Evolutionary conservation across 2,888 invertebrate species (phyloP).

Genomic region (Meghimatium bilineatum): DNA sequence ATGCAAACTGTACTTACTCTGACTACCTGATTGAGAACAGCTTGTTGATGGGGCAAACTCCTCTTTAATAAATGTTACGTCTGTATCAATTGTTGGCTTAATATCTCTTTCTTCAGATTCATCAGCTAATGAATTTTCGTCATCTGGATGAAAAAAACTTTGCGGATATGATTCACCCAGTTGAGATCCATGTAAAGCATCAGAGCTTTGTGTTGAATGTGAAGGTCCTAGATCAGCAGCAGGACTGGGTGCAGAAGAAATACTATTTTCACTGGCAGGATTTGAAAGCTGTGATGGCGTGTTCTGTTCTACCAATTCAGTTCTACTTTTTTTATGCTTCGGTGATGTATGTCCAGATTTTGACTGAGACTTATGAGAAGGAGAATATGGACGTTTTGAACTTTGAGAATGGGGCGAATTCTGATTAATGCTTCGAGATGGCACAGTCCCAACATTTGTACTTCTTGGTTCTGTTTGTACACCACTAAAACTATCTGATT

Average conservation of each 20-base stretch:
- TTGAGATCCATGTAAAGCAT: slow-evolving; percentile 6
- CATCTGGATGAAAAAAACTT: slow-evolving; percentile 34
- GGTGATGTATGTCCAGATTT: slow-evolving; percentile 37
- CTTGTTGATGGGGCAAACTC: slow-evolving; percentile 45
- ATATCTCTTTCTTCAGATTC: slow-evolving; percentile 43
- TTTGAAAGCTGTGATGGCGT: slow-evolving; percentile 30
- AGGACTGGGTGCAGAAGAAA: slow-evolving; percentile 42
- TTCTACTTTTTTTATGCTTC: slow-evolving; percentile 35
- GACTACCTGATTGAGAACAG: slow-evolving; percentile 42
- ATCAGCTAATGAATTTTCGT: slow-evolving; percentile 38
- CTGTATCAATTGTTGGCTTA: slow-evolving; percentile 47
- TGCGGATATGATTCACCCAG: slow-evolving; percentile 40
- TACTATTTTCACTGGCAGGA: slow-evolving; percentile 40
- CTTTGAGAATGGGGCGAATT: slow-evolving; percentile 29
- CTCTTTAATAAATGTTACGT: slow-evolving; percentile 49
- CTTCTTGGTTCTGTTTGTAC: slow-evolving; percentile 38
- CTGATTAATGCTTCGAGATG: slow-evolving; percentile 3
- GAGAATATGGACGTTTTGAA: slow-evolving; percentile 42
- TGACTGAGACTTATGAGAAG: slow-evolving; percentile 29
- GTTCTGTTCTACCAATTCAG: slow-evolving; percentile 32
- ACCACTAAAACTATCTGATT: neutral
- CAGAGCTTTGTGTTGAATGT: slow-evolving; percentile 24
- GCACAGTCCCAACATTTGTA: slow-evolving; percentile 42
- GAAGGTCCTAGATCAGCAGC: slow-evolving; percentile 30
- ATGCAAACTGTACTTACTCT: slow-evolving; percentile 10